Conservation (phyloP, 1,140 invertebrate genomes). For the Drosophila neocordata region DNA sequence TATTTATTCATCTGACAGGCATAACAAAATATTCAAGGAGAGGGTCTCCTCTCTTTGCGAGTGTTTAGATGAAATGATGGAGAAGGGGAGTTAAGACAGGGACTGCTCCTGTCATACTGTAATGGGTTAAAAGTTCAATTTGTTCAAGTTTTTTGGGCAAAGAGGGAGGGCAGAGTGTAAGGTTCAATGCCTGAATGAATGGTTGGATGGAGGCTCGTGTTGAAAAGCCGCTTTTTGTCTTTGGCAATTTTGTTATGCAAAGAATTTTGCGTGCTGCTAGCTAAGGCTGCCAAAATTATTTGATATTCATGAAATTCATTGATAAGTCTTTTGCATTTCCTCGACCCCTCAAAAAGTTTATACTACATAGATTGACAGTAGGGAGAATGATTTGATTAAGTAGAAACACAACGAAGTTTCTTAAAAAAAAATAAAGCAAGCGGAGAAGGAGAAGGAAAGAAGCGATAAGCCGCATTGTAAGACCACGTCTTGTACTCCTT, state of each 20-base stretch:
- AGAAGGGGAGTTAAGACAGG: not conserved
- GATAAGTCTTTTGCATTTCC: slow-evolving; percentile 58
- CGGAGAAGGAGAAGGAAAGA: not conserved
- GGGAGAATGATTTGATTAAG: slow-evolving; percentile 38
- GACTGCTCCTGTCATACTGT: slow-evolving; percentile 24
- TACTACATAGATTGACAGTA: slow-evolving; percentile 55
- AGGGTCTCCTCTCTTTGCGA: not conserved
- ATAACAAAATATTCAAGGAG: slow-evolving; percentile 15
- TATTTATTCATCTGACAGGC: slow-evolving; percentile 64
- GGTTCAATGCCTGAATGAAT: no score
- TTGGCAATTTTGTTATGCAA: slow-evolving; percentile 37
- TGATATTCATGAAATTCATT: slow-evolving; percentile 80
- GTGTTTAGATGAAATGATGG: not conserved
- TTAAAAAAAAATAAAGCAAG: not conserved
- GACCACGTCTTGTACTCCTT: not conserved
- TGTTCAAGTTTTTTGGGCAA: slow-evolving; percentile 42
- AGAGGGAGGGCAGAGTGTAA: not conserved
- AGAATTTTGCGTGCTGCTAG: slow-evolving; percentile 40
- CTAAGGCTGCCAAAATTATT: slow-evolving; percentile 48
- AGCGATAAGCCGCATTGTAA: slow-evolving; percentile 1
- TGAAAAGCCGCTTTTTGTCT: slow-evolving; percentile 57
- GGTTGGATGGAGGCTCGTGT: slow-evolving; percentile 2
- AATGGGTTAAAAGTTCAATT: slow-evolving; percentile 81
- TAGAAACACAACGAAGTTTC: slow-evolving; percentile 19
- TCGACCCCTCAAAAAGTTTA: slow-evolving; percentile 41